Percentiles rank a stretch among this genome's conserved stretches.
Conservation (phyloP, 2,888 invertebrate species). For the Marasmarcha lunaedactyla region DNA sequence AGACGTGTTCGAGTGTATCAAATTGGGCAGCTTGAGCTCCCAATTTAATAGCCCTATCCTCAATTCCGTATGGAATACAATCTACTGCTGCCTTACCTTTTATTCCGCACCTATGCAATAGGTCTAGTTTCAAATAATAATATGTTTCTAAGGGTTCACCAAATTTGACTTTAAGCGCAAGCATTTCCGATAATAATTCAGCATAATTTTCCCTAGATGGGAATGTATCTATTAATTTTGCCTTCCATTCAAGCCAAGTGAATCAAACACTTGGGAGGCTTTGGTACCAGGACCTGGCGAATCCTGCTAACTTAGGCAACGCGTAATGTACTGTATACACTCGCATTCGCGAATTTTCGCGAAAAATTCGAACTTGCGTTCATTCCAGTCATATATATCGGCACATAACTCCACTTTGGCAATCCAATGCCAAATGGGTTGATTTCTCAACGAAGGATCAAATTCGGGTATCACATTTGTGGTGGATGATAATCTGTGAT, state of each 20-base stretch:
- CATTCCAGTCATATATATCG: conserved; percentile 8
- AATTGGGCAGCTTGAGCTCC: conserved; percentile 16
- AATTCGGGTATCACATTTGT: conserved; percentile 13
- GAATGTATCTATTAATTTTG: conserved; percentile 12
- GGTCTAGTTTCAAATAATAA: conserved; percentile 13
- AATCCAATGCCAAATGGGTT: conserved; percentile 9
- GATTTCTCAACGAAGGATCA: conserved; percentile 9
- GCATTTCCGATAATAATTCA: conserved; percentile 13
- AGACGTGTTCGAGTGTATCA: conserved; percentile 11
- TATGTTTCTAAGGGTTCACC: conserved; percentile 12
- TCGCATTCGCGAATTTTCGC: too few species aligned
- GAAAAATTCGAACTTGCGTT: conserved; percentile 8
- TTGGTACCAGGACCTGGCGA: conserved; percentile 15
- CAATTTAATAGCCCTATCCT: conserved; percentile 14
- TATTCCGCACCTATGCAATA: conserved; percentile 15
- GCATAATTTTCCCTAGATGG: conserved; percentile 14
- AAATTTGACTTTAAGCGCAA: conserved; percentile 7
- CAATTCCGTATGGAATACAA: conserved; percentile 14
- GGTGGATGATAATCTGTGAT: background rate
- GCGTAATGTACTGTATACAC: too few species aligned
- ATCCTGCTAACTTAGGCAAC: conserved; percentile 11
- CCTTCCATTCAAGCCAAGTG: conserved; percentile 15
- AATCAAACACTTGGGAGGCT: conserved; percentile 8
- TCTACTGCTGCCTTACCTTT: conserved; percentile 14
- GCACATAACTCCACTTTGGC: conserved; percentile 12